These are phyloP conservation scores for Eristalis pertinax DNA, from an alignment of 2,888 invertebrate species.

Conservation along the genomic window DNA sequence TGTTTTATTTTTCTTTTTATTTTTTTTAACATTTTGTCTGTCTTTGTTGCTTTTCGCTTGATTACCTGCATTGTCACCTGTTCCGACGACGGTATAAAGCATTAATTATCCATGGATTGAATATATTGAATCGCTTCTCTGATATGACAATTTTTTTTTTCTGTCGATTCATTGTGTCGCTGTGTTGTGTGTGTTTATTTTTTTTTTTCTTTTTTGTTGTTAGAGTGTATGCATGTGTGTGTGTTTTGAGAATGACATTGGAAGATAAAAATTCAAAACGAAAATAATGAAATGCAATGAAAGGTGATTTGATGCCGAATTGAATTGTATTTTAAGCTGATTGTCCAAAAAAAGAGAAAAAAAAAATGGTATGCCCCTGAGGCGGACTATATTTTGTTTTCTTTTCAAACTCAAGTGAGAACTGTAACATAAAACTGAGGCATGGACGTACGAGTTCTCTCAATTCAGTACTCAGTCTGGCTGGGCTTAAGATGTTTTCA, in stretches of 20 bases:
- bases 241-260: slow-evolving; percentile 59
- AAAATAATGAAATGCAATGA: slow-evolving; percentile 63
- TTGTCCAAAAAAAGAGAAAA: background rate
- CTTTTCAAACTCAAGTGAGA: background rate
- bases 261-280: slow-evolving; percentile 45
- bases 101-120: slow-evolving; percentile 63
- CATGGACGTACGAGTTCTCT: slow-evolving; percentile 4
- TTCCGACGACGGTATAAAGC: slow-evolving; percentile 47
- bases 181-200: slow-evolving; percentile 8
- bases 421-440: slow-evolving; percentile 12
- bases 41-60: slow-evolving; percentile 62
- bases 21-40: slow-evolving; percentile 56
- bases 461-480: slow-evolving; percentile 15
- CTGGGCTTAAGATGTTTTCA: background rate
- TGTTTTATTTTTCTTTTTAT: slow-evolving; percentile 18
- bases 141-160: slow-evolving; percentile 13
- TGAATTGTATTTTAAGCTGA: slow-evolving; percentile 15
- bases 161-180: slow-evolving; percentile 23
- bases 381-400: slow-evolving; percentile 9
- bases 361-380: background rate
- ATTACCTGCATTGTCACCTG: slow-evolving; percentile 54
- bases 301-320: slow-evolving; percentile 43
- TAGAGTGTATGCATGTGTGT: slow-evolving; percentile 8
- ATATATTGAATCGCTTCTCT: slow-evolving; percentile 27
- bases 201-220: background rate